Percentiles rank a stretch among this genome's conserved stretches.
These are phyloP conservation scores for Psilanteris sp. DNA, from an alignment of 1,140 invertebrate genomes.

Conservation along the genomic window DNA sequence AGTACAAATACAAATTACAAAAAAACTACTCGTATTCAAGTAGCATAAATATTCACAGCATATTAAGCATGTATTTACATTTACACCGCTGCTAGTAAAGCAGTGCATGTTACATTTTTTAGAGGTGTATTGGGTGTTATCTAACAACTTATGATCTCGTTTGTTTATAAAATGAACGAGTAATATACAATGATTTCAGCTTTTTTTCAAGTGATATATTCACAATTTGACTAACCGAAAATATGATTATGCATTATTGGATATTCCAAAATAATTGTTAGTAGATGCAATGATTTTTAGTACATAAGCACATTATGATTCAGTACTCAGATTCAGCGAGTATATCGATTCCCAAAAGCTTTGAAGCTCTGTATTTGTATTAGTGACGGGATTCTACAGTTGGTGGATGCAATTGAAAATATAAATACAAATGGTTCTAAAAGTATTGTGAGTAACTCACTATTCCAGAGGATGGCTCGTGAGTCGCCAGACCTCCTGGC, in stretches of 20 bases:
- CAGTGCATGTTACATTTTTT: slow-evolving; percentile 26
- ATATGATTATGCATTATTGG: slow-evolving; percentile 23
- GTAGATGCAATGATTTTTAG: slow-evolving; percentile 25
- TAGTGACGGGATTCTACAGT: slow-evolving; percentile 44
- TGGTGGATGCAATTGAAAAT: slow-evolving; percentile 49
- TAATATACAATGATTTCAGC: slow-evolving; percentile 25
- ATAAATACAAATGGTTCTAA: slow-evolving; percentile 46
- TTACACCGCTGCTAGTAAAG: slow-evolving; percentile 45
- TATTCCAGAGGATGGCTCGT: slow-evolving; percentile 89
- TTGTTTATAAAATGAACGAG: slow-evolving; percentile 40
- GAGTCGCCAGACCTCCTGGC: slow-evolving; percentile 87
- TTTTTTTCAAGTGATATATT: slow-evolving; percentile 11
- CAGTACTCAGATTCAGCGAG: slow-evolving; percentile 18
- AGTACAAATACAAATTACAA: neutral
- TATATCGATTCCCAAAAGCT: slow-evolving; percentile 45
- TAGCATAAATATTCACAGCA: slow-evolving; percentile 41
- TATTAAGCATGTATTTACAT: slow-evolving; percentile 41
- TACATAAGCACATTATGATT: slow-evolving; percentile 30
- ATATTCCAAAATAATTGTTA: slow-evolving; percentile 38
- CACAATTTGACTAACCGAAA: slow-evolving; percentile 9
- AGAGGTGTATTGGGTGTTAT: slow-evolving; percentile 26
- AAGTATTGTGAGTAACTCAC: slow-evolving; percentile 80
- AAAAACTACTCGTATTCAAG: slow-evolving; percentile 28
- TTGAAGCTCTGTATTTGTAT: slow-evolving; percentile 31
- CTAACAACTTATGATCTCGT: slow-evolving; percentile 24